phyloP scores from a whole-genome alignment of 2,888 invertebrate species.

The Drepanosiphum platanoidis region DNA sequence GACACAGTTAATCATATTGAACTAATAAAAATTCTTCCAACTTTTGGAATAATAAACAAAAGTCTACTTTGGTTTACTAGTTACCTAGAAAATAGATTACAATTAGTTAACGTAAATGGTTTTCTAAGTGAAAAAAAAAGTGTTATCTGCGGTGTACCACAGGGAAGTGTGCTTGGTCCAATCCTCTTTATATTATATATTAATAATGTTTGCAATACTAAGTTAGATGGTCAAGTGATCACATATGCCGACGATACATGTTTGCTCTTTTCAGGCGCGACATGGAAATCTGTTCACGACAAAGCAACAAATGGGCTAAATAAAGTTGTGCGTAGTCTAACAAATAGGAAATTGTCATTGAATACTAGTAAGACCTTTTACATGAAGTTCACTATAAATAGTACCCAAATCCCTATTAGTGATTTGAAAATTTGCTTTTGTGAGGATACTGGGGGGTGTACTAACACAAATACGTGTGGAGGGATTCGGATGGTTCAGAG shows the following conservation, averaged over 20 bases:
- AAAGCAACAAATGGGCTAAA: background rate
- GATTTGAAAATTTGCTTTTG: background rate
- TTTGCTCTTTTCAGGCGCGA: background rate
- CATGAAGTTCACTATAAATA: conserved; percentile 1
- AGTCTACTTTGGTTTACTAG: background rate
- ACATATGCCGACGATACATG: background rate
- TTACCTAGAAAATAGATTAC: background rate
- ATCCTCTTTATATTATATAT: conserved; percentile 2
- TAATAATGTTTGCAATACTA: conserved; percentile 1
- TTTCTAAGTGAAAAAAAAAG: background rate
- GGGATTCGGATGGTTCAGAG: background rate
- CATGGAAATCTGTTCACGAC: background rate
- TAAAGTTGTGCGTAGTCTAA: background rate
- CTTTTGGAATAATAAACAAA: conserved; percentile 12
- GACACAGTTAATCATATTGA: background rate
- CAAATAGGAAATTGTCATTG: background rate
- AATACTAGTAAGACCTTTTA: background rate
- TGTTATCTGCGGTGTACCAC: background rate
- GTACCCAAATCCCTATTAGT: background rate
- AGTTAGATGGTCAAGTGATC: background rate
- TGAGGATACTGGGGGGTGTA: background rate
- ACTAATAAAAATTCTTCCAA: background rate
- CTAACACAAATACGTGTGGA: background rate
- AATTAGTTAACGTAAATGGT: background rate
- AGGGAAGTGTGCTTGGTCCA: background rate